Conservation (phyloP, 2,888 invertebrate species). For the Perithous albicinctus region DNA sequence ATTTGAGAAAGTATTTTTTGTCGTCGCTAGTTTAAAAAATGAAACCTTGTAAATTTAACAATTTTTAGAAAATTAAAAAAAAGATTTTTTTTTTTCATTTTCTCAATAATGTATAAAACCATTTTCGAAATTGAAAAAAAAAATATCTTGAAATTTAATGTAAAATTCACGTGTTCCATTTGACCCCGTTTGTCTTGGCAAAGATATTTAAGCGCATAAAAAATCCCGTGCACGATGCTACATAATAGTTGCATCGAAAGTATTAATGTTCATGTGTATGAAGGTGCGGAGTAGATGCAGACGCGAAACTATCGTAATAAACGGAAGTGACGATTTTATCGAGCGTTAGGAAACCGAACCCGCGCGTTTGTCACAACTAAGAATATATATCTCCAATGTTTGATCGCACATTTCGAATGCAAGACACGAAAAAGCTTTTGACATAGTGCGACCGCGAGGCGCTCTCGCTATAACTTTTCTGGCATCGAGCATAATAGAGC, state of each 20-base stretch:
- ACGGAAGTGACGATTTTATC: constrained; percentile 65
- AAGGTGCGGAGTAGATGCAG: constrained; percentile 30
- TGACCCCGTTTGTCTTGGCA: background rate
- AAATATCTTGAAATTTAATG: too few relatives aligned
- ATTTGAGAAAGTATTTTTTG: too few relatives aligned
- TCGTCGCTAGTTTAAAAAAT: too few relatives aligned
- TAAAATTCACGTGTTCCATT: background rate
- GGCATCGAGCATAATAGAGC: constrained; percentile 13
- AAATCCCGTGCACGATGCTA: constrained; percentile 15
- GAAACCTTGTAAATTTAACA: too few relatives aligned
- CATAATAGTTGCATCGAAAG: background rate
- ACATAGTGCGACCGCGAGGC: constrained; percentile 47
- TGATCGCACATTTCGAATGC: constrained; percentile 49
- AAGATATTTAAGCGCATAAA: background rate
- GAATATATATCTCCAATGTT: constrained; percentile 11
- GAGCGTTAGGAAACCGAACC: constrained; percentile 50
- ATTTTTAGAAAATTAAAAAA: too few relatives aligned
- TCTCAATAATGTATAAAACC: too few relatives aligned
- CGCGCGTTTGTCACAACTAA: constrained; percentile 41
- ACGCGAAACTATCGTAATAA: constrained; percentile 42
- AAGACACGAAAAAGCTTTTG: constrained; percentile 57
- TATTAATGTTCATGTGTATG: constrained; percentile 12
- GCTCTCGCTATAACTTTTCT: constrained; percentile 21
- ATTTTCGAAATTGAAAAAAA: too few relatives aligned
- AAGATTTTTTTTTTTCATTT: too few relatives aligned